Evolutionary conservation across 2,797 vertebrate genomes (phyloP).

Genomic region (Poeciliopsis gracilis): DNA sequence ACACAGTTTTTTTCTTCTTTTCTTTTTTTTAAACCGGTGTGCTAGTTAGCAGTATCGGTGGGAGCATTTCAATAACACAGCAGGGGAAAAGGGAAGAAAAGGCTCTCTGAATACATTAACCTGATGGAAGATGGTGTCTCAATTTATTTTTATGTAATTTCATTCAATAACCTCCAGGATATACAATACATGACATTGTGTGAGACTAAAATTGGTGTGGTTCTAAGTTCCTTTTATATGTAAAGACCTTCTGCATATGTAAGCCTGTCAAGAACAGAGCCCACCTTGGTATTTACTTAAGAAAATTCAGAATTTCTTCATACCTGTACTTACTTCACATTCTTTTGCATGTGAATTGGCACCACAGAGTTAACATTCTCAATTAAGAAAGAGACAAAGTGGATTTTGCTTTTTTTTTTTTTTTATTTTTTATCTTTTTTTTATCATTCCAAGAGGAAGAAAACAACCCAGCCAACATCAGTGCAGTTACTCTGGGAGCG

Average conservation of each 20-base stretch:
- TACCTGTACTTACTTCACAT: conserved; percentile 44
- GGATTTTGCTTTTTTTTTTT: conserved; percentile 43
- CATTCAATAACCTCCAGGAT: conserved; percentile 76
- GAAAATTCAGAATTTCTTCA: conserved; percentile 55
- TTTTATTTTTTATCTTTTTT: conserved; percentile 42
- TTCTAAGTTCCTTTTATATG: conserved; percentile 65
- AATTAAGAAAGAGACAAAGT: conserved; percentile 38
- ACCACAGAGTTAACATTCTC: conserved; percentile 43
- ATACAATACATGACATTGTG: conserved; percentile 67
- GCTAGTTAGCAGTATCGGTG: conserved; percentile 55
- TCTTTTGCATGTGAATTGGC: conserved; percentile 53
- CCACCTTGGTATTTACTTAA: conserved; percentile 75
- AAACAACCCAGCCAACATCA: conserved; percentile 37
- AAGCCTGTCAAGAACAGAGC: conserved; percentile 69
- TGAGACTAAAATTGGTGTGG: conserved; percentile 74
- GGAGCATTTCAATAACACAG: conserved; percentile 69
- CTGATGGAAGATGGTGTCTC: conserved; percentile 56
- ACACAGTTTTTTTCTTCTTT: conserved; percentile 19
- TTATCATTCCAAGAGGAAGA: conserved; percentile 41
- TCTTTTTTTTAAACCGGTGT: conserved; percentile 20
- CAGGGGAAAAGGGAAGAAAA: conserved; percentile 22
- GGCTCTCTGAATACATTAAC: conserved; percentile 70
- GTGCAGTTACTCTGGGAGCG: conserved; percentile 31
- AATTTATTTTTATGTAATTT: conserved; percentile 77
- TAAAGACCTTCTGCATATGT: conserved; percentile 78